Conservation (phyloP, 1,140 invertebrate genomes). For the Copidosoma floridanum region DNA sequence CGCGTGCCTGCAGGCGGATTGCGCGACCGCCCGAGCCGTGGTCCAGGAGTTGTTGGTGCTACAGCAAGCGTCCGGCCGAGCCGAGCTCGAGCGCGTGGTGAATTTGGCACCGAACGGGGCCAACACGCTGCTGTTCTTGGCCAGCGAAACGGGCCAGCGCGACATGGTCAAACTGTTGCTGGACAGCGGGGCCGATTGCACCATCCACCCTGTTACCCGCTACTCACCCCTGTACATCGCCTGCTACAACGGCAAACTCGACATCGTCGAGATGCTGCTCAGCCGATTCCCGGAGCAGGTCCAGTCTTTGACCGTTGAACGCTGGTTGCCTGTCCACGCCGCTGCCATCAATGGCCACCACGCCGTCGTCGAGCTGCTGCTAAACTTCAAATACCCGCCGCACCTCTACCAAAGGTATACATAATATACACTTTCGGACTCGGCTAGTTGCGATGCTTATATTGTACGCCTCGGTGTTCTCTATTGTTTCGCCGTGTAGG, state of each 20-base stretch:
- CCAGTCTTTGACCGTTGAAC: conserved; percentile 82
- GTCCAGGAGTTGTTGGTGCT: conserved; percentile 63
- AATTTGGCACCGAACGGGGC: conserved; percentile 84
- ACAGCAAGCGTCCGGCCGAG: background rate
- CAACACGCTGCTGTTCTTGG: conserved; percentile 81
- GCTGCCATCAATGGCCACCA: conserved; percentile 86
- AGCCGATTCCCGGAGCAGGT: conserved; percentile 68
- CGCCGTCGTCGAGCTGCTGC: conserved; percentile 70
- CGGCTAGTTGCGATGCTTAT: too few relatives aligned
- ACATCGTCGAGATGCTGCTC: conserved; percentile 79
- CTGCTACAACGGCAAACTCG: conserved; percentile 79
- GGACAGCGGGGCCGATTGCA: conserved; percentile 79
- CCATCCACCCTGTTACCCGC: conserved; percentile 83
- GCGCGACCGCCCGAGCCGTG: conserved; percentile 61
- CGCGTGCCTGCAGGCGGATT: conserved; percentile 70
- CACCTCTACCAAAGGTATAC: conserved; percentile 56
- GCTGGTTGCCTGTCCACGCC: conserved; percentile 89
- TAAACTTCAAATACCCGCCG: conserved; percentile 81
- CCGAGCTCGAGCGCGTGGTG: conserved; percentile 70
- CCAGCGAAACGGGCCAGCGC: conserved; percentile 78
- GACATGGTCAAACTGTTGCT: conserved; percentile 79
- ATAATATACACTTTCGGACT: too few relatives aligned
- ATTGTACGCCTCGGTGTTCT: too few relatives aligned
- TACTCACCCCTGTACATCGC: conserved; percentile 92
- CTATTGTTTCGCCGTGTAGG: too few relatives aligned